Evolutionary conservation across 1,140 invertebrate genomes (phyloP).

Genomic region (Diplogasteroides magnus): DNA sequence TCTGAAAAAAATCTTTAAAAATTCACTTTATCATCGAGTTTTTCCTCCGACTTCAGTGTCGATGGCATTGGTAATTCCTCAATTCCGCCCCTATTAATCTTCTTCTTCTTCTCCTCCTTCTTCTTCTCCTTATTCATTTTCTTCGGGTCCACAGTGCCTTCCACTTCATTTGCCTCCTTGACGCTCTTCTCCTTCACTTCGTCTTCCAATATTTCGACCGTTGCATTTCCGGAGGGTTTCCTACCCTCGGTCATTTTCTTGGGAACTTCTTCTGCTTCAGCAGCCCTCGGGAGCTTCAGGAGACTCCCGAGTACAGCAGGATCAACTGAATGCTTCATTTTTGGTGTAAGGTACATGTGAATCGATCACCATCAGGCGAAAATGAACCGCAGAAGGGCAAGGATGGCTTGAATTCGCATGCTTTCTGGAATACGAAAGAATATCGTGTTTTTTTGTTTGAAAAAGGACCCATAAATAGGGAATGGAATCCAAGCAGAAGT

Average conservation of each 20-base stretch:
- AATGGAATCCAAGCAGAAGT: no score
- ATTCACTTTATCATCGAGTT: constrained; percentile 13
- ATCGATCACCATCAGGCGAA: background rate
- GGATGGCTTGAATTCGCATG: background rate
- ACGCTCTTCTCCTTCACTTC: background rate
- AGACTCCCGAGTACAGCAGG: constrained; percentile 14
- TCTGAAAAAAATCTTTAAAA: no score
- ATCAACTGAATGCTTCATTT: background rate
- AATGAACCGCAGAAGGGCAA: background rate
- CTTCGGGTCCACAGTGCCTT: background rate
- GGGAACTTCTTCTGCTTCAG: constrained; percentile 1
- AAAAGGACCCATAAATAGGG: no score
- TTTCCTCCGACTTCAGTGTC: background rate
- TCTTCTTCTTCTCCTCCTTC: background rate
- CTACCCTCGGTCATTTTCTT: constrained; percentile 10
- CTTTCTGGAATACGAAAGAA: background rate
- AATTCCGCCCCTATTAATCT: background rate
- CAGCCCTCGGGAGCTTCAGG: constrained; percentile 20
- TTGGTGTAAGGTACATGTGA: background rate
- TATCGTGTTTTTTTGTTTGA: constrained; percentile 1
- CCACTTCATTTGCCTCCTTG: constrained; percentile 2
- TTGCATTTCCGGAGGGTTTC: background rate
- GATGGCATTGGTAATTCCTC: background rate
- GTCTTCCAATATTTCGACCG: constrained; percentile 2
- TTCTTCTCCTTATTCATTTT: background rate